Evolutionary conservation across 2,888 invertebrate genomes (phyloP), one percentile per base, ranked within the genome.

Genomic region (Drosophila tanythrix): DNA sequence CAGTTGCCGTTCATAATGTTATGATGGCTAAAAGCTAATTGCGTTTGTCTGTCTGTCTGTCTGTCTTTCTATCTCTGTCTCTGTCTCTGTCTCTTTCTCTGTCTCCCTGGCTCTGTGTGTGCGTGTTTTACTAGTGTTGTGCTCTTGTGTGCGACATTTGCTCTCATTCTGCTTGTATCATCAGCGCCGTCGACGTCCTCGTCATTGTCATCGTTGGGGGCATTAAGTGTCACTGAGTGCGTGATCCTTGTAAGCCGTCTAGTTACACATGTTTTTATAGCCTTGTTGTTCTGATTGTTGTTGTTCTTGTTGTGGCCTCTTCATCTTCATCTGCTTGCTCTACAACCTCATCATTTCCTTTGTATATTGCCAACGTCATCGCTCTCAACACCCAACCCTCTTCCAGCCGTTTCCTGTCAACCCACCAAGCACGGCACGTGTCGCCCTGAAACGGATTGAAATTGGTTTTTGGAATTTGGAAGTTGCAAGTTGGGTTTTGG

Each of bases 11-110:
- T 88, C 89, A 88, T 89, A 88, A 89, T 88, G 87, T 89, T 89
- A 85, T 83, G 86, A 85, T 88, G 88, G 77, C 89, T 89, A 86
- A 86, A 88, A 88, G 88, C 88, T 88, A 89, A 88, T 88, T 88
- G 89, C 82, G 89, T 89, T 89, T 88, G 83, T 89, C 87, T 84
- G 83, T 82, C 64, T 76, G 46, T 40, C 46, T 29, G n/a, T n/a
- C 52, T 38, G 10, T 50, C 56, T 29, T 7, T 15, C 27, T 18
- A 2, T 56, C 15, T 40, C 25, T 46, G 13, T 52, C 13, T 13
- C 10, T 35, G 33, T 43, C 36, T n/a, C 36, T 29, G 13, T 11
- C 52, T 27, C 50, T 25, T 7, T 50, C 21, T 38, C 43, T 57
- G 31, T 10, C 13, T 29, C 27, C 36, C 35, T 21, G 4, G 52